Conservation (phyloP, 2,113 vertebrate species). For the Burhinus bistriatus region DNA sequence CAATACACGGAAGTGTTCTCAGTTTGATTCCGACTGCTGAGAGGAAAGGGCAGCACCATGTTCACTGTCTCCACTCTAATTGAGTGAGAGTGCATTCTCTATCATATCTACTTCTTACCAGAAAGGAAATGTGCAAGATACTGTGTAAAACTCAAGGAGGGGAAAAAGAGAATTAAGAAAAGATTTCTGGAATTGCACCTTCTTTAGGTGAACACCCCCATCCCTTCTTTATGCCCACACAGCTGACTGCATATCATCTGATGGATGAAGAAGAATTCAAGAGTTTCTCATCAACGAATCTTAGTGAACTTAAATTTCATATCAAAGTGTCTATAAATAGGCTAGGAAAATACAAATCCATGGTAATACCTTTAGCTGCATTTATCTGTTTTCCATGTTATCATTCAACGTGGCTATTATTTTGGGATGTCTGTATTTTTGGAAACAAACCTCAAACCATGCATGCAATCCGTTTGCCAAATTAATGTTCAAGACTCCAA, state of each 20-base stretch:
- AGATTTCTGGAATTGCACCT: neutral
- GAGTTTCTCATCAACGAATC: neutral
- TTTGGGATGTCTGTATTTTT: neutral
- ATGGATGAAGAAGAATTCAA: neutral
- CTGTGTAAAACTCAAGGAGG: neutral
- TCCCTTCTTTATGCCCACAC: neutral
- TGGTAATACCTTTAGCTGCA: neutral
- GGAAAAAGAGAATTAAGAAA: neutral
- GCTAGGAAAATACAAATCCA: neutral
- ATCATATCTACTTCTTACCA: slow-evolving; percentile 15
- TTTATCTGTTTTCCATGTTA: neutral
- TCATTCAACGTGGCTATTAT: accelerated
- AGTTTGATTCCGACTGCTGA: slow-evolving; percentile 1
- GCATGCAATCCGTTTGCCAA: neutral
- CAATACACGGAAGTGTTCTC: slow-evolving; percentile 73
- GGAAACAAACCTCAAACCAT: neutral
- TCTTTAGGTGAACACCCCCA: neutral
- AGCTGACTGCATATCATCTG: neutral
- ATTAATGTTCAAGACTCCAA: neutral
- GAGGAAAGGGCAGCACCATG: slow-evolving; percentile 64
- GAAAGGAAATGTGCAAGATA: slow-evolving; percentile 32
- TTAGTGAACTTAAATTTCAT: neutral
- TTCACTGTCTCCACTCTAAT: slow-evolving; percentile 2
- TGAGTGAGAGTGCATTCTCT: neutral
- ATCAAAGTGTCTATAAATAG: neutral